Evolutionary conservation across 2,113 vertebrate species (phyloP).

Genomic region (Pristiophorus japonicus): DNA sequence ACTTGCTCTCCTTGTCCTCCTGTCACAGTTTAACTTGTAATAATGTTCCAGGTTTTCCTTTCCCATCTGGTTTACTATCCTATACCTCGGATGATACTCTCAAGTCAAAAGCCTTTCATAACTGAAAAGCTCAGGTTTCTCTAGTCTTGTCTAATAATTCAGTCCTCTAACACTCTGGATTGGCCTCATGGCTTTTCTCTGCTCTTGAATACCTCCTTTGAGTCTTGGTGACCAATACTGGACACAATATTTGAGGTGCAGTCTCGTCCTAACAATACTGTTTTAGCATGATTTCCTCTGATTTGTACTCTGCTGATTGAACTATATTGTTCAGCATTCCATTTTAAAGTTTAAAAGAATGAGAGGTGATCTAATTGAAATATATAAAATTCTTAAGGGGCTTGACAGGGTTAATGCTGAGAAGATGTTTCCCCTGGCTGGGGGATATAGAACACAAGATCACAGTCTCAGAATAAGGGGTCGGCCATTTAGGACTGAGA

Average conservation of each 20-base stretch:
- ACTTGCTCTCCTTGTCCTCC: not conserved
- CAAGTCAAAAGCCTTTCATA: not conserved
- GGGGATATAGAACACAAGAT: too few species aligned
- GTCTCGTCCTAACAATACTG: not conserved
- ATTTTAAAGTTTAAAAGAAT: too few species aligned
- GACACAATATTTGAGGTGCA: not conserved
- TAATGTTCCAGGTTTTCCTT: not conserved
- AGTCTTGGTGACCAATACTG: not conserved
- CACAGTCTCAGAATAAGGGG: too few species aligned
- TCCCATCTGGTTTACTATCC: not conserved
- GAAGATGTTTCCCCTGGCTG: too few species aligned
- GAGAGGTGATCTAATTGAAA: too few species aligned
- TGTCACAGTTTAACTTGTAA: not conserved
- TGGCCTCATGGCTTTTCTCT: not conserved
- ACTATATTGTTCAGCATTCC: not conserved
- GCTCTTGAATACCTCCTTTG: not conserved
- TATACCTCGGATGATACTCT: not conserved
- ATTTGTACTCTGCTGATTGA: not conserved
- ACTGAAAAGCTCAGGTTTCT: not conserved
- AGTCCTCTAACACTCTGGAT: not conserved
- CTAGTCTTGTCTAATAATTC: not conserved
- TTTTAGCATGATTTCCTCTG: not conserved
- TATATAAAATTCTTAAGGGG: too few species aligned
- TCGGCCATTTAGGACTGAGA: too few species aligned
- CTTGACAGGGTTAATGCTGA: too few species aligned